Conservation (phyloP, 2,113 vertebrate species). For the Xiphias gladius region DNA sequence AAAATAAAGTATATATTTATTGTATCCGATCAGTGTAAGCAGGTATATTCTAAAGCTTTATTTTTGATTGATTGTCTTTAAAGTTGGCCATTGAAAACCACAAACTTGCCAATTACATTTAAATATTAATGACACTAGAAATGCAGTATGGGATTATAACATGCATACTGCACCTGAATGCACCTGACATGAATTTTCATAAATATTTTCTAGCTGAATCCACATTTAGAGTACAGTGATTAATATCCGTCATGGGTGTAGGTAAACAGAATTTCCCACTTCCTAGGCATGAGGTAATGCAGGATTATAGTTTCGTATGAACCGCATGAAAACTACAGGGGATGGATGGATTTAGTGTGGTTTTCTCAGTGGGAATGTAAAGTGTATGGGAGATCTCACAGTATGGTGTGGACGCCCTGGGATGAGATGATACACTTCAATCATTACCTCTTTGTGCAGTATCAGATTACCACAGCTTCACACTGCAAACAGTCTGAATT, state of each 20-base stretch:
- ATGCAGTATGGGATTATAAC: not conserved
- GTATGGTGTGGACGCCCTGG: slow-evolving; percentile 60
- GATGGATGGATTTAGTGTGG: slow-evolving; percentile 63
- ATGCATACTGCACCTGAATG: slow-evolving; percentile 5
- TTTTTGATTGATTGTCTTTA: not conserved
- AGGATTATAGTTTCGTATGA: slow-evolving; percentile 67
- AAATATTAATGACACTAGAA: not conserved
- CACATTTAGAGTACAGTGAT: slow-evolving; percentile 10
- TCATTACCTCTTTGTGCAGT: slow-evolving; percentile 56
- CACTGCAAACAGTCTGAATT: slow-evolving; percentile 55
- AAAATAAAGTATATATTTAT: not conserved
- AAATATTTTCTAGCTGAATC: slow-evolving; percentile 6
- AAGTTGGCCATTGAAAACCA: not conserved
- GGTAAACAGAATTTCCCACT: slow-evolving; percentile 46
- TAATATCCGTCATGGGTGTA: slow-evolving; percentile 19
- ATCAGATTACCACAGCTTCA: slow-evolving; percentile 58
- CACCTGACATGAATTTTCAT: not conserved
- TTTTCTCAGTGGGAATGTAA: slow-evolving; percentile 65
- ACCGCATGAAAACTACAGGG: slow-evolving; percentile 54
- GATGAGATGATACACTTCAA: slow-evolving; percentile 64
- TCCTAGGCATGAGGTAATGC: slow-evolving; percentile 47
- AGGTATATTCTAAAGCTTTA: not conserved
- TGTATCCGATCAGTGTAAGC: not conserved
- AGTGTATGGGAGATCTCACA: slow-evolving; percentile 65
- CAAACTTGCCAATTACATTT: not conserved